Evolutionary conservation across 2,888 invertebrate species (phyloP), one percentile per base, ranked within the genome.

Genomic region (Sylvicola cinctus): DNA sequence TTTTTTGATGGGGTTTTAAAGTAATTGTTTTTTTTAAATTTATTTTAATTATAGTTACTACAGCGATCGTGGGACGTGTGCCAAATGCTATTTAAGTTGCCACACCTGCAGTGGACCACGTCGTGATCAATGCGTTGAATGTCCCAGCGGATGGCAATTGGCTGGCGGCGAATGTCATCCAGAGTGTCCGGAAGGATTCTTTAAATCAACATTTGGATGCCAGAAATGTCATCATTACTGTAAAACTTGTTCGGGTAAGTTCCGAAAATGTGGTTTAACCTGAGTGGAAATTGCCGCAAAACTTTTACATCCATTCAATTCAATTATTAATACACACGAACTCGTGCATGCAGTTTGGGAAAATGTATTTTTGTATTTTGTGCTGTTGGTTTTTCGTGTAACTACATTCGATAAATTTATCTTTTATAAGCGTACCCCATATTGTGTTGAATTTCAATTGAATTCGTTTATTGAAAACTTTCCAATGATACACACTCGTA

Each of bases 181-280:
- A 0, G 77, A 79, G 47, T 87, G 87, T 54, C 83, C 85, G 1
- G 77, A 79, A 56, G 83, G 83, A 28, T 84, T 79, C 58, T 87
- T 80, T 59, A 77, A 80, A 56, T 74, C 74, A 4, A 67, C 70
- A 41, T 79, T 70, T 45, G 81, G 80, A 7, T 88, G 88, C 50
- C 77, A 79, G 42, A 81, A 78, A 54, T 88, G 88, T 58, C 84
- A 85, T 61, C 79, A 81, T 54, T 80, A 79, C 49, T 88, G 88
- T 55, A 73, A 74, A 42, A 81, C 81, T 45, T 88, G 88, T 54
- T 74, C 74, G 51, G 87, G 87, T 72, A 55, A 50, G 50, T 46
- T 23, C 16, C 11, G 13, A 28, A n/a, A 33, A 17, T 11, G 16
- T 11, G n/a, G n/a, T n/a, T n/a, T n/a, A n/a, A 23, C 10, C 26